Evolutionary conservation across 2,888 invertebrate species (phyloP).

Genomic region (Blastobasis lacticolella): DNA sequence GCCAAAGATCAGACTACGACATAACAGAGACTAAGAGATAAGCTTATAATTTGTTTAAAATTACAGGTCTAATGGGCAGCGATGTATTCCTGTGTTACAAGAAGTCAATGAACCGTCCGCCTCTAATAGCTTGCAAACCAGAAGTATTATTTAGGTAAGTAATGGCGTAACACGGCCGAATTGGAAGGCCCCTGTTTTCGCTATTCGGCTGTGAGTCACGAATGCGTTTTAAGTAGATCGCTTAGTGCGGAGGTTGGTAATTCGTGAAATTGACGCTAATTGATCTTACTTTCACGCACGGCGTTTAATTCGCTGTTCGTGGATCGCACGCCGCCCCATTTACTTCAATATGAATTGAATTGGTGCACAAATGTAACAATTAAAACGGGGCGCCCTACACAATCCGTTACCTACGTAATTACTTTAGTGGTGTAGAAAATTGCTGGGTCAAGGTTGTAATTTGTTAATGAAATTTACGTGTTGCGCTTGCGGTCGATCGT

Average conservation of each 20-base stretch:
- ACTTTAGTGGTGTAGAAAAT: too few relatives aligned
- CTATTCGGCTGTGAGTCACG: too few relatives aligned
- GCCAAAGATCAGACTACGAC: too few relatives aligned
- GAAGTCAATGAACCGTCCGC: slow-evolving; percentile 98
- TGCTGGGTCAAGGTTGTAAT: too few relatives aligned
- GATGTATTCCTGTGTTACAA: slow-evolving; percentile 99
- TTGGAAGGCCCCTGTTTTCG: background rate
- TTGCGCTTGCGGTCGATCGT: too few relatives aligned
- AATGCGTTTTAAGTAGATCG: background rate
- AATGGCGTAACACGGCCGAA: background rate
- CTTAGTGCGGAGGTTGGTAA: slow-evolving; percentile 2
- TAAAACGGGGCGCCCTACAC: too few relatives aligned
- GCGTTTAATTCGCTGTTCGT: slow-evolving; percentile 23
- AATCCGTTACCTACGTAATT: too few relatives aligned
- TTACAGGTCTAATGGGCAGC: slow-evolving; percentile 87
- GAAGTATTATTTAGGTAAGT: slow-evolving; percentile 78
- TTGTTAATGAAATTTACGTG: too few relatives aligned
- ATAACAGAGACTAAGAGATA: too few relatives aligned
- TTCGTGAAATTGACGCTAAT: slow-evolving; percentile 20
- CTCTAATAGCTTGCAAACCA: slow-evolving; percentile 95
- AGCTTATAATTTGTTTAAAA: slow-evolving; percentile 26
- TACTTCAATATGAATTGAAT: background rate
- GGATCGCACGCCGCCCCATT: slow-evolving; percentile 7
- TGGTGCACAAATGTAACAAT: too few relatives aligned
- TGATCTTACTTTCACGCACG: slow-evolving; percentile 25